Evolutionary conservation across 2,888 invertebrate species (phyloP).

Genomic region (Acrobasis suavella): DNA sequence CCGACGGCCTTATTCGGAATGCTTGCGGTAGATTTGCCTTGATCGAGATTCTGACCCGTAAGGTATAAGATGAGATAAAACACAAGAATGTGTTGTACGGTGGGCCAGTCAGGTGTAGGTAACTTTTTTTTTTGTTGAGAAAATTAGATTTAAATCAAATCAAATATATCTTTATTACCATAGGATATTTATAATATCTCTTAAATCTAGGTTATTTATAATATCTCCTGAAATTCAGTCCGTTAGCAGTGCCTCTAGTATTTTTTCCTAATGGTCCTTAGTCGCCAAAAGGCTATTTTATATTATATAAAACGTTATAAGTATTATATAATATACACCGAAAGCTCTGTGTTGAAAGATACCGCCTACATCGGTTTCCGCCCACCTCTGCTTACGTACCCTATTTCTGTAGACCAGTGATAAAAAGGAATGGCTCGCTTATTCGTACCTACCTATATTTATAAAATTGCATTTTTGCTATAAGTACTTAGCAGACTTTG

Average conservation of each 20-base stretch:
- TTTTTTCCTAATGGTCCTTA: too few relatives aligned
- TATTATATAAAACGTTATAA: not conserved
- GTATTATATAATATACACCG: not conserved
- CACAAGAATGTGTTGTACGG: too few relatives aligned
- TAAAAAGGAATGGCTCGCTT: not conserved
- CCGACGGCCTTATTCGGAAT: slow-evolving; percentile 16
- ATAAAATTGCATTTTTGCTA: not conserved
- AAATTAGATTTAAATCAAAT: too few relatives aligned
- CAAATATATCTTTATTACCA: too few relatives aligned
- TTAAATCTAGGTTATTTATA: too few relatives aligned
- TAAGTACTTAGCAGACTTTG: not conserved
- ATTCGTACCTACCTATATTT: not conserved
- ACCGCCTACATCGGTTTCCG: slow-evolving; percentile 10
- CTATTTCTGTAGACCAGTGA: slow-evolving; percentile 6
- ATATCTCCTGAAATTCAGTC: too few relatives aligned
- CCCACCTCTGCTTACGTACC: slow-evolving; percentile 7
- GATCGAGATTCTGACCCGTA: slow-evolving; percentile 2
- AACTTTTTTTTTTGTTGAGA: too few relatives aligned
- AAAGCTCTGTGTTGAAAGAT: not conserved
- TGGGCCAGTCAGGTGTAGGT: too few relatives aligned
- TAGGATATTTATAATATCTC: too few relatives aligned
- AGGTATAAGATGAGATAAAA: not conserved
- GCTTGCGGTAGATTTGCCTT: slow-evolving; percentile 4
- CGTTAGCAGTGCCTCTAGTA: too few relatives aligned
- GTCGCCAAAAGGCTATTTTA: too few relatives aligned